Conservation (phyloP, 2,888 invertebrate genomes). For the Tenthredo livida region DNA sequence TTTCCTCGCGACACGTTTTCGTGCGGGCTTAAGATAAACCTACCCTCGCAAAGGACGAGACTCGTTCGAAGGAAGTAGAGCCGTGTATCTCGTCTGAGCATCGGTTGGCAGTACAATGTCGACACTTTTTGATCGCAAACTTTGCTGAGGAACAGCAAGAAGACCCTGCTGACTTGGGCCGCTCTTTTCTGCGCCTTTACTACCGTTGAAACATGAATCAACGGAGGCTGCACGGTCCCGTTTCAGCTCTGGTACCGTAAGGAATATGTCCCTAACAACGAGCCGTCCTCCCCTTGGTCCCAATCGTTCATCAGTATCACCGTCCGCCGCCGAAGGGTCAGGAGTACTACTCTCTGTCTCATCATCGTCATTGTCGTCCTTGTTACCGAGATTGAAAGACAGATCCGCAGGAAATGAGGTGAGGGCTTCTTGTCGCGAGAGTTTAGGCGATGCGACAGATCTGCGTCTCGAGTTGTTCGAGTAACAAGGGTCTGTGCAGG, state of each 20-base stretch:
- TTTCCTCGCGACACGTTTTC: not conserved
- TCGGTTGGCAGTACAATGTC: conserved; percentile 93
- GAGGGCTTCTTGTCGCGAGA: conserved; percentile 88
- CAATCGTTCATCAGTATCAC: conserved; percentile 14
- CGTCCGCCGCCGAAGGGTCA: conserved; percentile 72
- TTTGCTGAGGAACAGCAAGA: conserved; percentile 86
- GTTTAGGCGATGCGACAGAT: conserved; percentile 83
- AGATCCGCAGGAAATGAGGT: conserved; percentile 80
- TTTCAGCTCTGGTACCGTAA: conserved; percentile 90
- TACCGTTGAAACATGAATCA: conserved; percentile 90
- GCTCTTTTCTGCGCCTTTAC: conserved; percentile 83
- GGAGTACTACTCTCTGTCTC: conserved; percentile 74
- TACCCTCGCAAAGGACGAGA: conserved; percentile 76
- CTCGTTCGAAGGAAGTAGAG: conserved; percentile 79
- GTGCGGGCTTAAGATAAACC: conserved; percentile 65
- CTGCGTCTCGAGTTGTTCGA: conserved; percentile 80
- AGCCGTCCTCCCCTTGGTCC: conserved; percentile 34
- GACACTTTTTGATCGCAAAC: conserved; percentile 89
- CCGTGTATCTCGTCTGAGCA: conserved; percentile 91
- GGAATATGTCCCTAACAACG: conserved; percentile 86
- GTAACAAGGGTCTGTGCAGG: conserved; percentile 54
- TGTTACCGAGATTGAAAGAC: conserved; percentile 60
- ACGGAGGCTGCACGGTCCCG: conserved; percentile 93
- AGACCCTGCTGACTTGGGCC: conserved; percentile 80
- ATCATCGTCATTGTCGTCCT: conserved; percentile 66